Conservation (phyloP, 1,140 invertebrate genomes). For the Pemphigus obesinymphae region DNA sequence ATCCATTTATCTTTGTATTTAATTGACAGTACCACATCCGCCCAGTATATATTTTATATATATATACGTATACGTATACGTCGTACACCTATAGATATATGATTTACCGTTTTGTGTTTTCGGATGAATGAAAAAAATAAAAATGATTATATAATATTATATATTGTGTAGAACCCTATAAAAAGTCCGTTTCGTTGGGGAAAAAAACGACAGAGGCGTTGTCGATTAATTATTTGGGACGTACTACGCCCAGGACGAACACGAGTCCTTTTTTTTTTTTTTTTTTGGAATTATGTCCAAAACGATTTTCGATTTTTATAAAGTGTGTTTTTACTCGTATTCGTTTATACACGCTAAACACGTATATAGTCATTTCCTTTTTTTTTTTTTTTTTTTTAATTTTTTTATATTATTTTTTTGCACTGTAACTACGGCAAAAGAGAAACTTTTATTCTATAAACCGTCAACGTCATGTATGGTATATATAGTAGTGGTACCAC, state of each 20-base stretch:
- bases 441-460: background rate
- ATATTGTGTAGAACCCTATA: background rate
- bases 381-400: too few species aligned
- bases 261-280: too few species aligned
- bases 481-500: background rate
- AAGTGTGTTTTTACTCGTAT: background rate
- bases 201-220: background rate
- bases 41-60: too few species aligned
- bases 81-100: background rate
- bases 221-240: constrained; percentile 11
- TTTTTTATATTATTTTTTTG: background rate
- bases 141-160: background rate
- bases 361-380: too few species aligned
- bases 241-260: too few species aligned
- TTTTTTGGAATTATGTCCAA: background rate
- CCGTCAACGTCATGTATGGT: background rate
- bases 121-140: background rate
- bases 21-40: constrained; percentile 22
- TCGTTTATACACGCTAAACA: background rate
- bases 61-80: background rate
- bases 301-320: background rate
- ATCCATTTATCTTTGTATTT: constrained; percentile 23
- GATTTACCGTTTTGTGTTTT: constrained; percentile 24
- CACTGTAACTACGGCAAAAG: background rate
- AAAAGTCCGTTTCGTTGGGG: background rate